phyloP scores from a whole-genome alignment of 2,888 invertebrate species.

The Mermis nigrescens region DNA sequence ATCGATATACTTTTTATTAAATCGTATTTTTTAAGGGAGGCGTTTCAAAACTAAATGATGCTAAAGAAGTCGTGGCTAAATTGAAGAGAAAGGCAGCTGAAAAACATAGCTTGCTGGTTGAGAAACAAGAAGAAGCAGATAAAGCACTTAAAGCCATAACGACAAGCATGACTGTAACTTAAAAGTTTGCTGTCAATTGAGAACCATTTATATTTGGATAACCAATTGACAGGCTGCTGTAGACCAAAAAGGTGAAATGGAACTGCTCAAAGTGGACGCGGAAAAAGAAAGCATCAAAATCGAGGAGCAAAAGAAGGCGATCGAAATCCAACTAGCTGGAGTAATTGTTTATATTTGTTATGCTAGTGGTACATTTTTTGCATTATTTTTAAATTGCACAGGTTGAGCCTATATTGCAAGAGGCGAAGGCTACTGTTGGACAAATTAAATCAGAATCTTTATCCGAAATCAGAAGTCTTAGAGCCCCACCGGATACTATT shows the following conservation, averaged over 20 bases:
- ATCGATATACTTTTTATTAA: not conserved
- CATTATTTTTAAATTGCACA: not conserved
- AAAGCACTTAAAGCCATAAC: constrained; percentile 79
- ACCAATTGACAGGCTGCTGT: constrained; percentile 52
- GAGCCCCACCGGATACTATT: constrained; percentile 89
- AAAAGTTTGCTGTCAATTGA: too few species aligned
- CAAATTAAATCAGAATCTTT: constrained; percentile 80
- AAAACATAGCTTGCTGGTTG: constrained; percentile 53
- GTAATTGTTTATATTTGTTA: constrained; percentile 20
- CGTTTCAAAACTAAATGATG: constrained; percentile 68
- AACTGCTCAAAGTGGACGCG: constrained; percentile 52
- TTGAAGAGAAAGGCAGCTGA: constrained; percentile 64
- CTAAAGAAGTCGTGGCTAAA: constrained; percentile 60
- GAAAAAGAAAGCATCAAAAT: constrained; percentile 66
- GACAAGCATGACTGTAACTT: constrained; percentile 52
- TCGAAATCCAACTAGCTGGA: constrained; percentile 72
- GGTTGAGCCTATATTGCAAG: constrained; percentile 32
- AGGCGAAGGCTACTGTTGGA: constrained; percentile 74
- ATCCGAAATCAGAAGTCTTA: constrained; percentile 67
- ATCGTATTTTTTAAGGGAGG: constrained; percentile 47
- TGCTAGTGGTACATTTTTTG: too few species aligned
- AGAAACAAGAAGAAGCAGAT: constrained; percentile 68
- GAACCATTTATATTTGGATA: not conserved
- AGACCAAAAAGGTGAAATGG: constrained; percentile 76
- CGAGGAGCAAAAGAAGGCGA: constrained; percentile 61